Conservation (phyloP, 2,888 invertebrate genomes). For the Poecilus cupreus region DNA sequence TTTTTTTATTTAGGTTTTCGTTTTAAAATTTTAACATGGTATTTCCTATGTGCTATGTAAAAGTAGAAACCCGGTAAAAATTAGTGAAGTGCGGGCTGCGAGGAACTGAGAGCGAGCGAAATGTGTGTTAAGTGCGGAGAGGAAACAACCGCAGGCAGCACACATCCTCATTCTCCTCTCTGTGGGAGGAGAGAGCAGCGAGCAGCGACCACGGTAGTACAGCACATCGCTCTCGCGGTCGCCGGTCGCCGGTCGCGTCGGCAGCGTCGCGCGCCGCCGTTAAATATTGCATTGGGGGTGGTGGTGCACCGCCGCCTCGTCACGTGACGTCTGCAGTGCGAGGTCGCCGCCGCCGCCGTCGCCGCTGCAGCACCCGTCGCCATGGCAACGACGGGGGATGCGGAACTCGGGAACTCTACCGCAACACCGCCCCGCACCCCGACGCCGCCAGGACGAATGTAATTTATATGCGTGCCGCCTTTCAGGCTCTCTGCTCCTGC, state of each 20-base stretch:
- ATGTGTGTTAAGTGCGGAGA: no score
- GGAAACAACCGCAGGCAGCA: neutral
- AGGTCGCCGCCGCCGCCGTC: conserved; percentile 52
- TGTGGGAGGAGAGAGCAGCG: neutral
- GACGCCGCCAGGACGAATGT: conserved; percentile 73
- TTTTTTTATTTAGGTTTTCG: no score
- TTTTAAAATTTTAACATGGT: no score
- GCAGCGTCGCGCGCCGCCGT: conserved; percentile 7
- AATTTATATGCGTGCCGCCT: conserved; percentile 71
- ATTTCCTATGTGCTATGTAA: no score
- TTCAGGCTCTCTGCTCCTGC: neutral
- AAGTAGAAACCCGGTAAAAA: no score
- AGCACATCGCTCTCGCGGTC: neutral
- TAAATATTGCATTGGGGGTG: conserved; percentile 40
- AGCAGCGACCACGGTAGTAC: neutral
- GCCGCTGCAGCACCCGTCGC: conserved; percentile 63
- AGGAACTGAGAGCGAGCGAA: no score
- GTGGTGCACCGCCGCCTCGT: conserved; percentile 58
- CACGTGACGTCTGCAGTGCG: conserved; percentile 67
- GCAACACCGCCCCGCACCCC: conserved; percentile 69
- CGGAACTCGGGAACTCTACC: conserved; percentile 75
- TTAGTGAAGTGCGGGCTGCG: no score
- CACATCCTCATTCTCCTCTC: neutral
- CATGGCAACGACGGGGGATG: conserved; percentile 69
- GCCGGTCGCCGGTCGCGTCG: neutral